Base-by-base conservation (phyloP, 2,797 vertebrate species). In the Epinephelus malabaricus region DNA sequence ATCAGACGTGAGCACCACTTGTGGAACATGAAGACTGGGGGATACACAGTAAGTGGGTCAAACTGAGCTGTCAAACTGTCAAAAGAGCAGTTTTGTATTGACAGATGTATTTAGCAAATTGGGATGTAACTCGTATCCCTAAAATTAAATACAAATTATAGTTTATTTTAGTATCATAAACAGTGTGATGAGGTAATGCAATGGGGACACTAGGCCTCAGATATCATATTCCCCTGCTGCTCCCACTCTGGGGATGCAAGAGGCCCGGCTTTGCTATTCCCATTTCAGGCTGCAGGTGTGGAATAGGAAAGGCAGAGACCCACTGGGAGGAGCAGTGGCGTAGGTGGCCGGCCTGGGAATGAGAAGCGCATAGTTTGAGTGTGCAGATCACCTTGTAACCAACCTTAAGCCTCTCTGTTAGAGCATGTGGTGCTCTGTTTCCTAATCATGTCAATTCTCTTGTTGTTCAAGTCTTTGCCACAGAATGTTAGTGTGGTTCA, bases 221-320 rank as follows among this genome's bases (percentile, higher is more conserved):
- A 65, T 77, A 73, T 71, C 25, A 66, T 83, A 90, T 88, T 91
- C 93, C 92, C 93, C 21, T 34, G 92, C 63, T 64, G 23, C 21
- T 66, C 70, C 49, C 40, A 81, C 90, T 86, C 92, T 68, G 62
- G 92, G 91, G 90, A 92, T 40, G 67, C n/a, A 54, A 47, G 65
- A 74, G 47, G 80, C 82, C 78, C 1, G 13, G 65, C 79, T 80
- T 56, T 58, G 67, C 88, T 91, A 88, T 92, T 93, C 93, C 92
- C 92, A 89, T 86, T 78, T 73, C 84, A 88, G 91, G 93, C 84
- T 94, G 91, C 92, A 95, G 93, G 94, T 94, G 94, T 92, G 89
- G 87, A 91, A 88, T 86, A 86, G 86, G 68, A 83, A 63, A 81
- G 67, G 71, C 88, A 81, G 75, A 67, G 80, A 87, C 73, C 84